Evolutionary conservation across 1,140 invertebrate species (phyloP).

Genomic region (Aculops lycopersici): DNA sequence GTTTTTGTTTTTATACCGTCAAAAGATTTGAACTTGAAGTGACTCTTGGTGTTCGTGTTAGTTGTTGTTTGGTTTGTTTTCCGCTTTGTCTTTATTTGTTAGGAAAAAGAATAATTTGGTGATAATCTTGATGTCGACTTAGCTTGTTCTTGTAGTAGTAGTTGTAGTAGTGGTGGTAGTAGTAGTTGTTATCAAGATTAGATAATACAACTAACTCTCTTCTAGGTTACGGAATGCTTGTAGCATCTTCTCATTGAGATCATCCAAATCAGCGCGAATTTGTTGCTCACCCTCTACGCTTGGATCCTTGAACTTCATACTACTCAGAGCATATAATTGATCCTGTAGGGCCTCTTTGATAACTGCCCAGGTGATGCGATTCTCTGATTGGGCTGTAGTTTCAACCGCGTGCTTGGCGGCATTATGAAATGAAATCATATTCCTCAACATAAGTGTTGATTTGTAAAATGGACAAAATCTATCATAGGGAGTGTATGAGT

Average conservation of each 20-base stretch:
- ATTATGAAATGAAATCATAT: constrained; percentile 96
- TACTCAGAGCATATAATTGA: constrained; percentile 80
- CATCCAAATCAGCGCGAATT: constrained; percentile 83
- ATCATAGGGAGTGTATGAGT: constrained; percentile 83
- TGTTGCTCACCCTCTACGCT: constrained; percentile 87
- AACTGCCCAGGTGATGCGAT: constrained; percentile 92
- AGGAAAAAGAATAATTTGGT: too few relatives aligned
- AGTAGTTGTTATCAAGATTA: too few relatives aligned
- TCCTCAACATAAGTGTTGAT: constrained; percentile 87
- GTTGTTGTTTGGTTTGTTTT: too few relatives aligned
- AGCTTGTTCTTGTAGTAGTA: too few relatives aligned
- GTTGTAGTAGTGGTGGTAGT: too few relatives aligned
- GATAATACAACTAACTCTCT: constrained; percentile 39
- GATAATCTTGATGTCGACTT: too few relatives aligned
- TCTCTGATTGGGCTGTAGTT: constrained; percentile 86
- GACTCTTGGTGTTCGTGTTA: too few relatives aligned
- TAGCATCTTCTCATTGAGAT: constrained; percentile 70
- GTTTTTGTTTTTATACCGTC: too few relatives aligned
- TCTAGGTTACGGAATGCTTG: constrained; percentile 92
- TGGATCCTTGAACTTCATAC: constrained; percentile 99
- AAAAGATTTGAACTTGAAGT: too few relatives aligned
- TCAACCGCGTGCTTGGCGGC: constrained; percentile 87
- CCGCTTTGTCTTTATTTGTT: too few relatives aligned
- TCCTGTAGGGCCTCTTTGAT: constrained; percentile 86
- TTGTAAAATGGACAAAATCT: constrained; percentile 99